phyloP scores from a whole-genome alignment of 2,113 vertebrate genomes.

The Columba livia region DNA sequence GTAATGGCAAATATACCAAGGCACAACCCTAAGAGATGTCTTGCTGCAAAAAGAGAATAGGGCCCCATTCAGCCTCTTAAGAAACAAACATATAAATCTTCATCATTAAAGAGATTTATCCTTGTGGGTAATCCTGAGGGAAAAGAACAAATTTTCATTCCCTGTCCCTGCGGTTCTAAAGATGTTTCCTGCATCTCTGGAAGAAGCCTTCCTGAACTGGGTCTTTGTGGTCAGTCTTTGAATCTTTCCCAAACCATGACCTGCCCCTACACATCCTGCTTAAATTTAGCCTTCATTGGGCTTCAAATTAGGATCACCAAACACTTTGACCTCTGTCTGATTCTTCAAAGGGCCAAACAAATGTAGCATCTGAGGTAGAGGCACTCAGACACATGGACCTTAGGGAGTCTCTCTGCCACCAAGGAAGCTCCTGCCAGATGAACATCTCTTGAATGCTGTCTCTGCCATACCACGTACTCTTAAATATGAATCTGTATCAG shows the following conservation, averaged over 20 bases:
- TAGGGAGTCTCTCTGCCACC: background rate
- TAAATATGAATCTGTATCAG: background rate
- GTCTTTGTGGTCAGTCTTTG: background rate
- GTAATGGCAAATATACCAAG: background rate
- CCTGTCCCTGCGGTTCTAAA: background rate
- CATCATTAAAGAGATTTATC: background rate
- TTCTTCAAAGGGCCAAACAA: background rate
- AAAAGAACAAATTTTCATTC: background rate
- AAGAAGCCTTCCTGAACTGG: background rate
- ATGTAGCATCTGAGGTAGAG: background rate
- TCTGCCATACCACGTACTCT: background rate
- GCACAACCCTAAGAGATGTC: background rate
- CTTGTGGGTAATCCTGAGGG: background rate
- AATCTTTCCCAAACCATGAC: background rate
- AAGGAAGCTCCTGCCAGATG: background rate
- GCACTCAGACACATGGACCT: background rate
- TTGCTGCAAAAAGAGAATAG: background rate
- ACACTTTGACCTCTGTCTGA: background rate
- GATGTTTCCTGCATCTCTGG: background rate
- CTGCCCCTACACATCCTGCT: background rate
- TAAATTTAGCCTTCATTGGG: background rate
- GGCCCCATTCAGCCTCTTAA: background rate
- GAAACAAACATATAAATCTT: background rate
- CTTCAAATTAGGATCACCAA: background rate
- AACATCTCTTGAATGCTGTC: background rate